Evolutionary conservation across 23 tunicate species (phyloP), one percentile per base, ranked within the genome.

Genomic region (Halocynthia roretzi): DNA sequence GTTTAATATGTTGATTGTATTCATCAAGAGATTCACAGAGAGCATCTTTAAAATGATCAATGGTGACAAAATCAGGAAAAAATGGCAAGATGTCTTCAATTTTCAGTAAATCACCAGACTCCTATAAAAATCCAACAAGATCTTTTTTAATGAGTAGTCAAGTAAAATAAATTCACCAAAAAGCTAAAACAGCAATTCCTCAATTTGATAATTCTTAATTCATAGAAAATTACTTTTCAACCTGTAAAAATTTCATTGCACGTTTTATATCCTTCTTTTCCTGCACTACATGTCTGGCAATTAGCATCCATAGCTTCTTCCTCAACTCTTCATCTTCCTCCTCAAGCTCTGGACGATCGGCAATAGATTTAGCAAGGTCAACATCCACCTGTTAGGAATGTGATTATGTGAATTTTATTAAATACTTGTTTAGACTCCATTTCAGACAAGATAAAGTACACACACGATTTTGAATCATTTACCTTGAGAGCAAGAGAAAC

Each of bases 31-130:
- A 88, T 72, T 91, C 97, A 68, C 97, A 93, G 67, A 93, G 64
- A 19, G 93, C 98, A 66, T 95, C 87, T 72, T 95, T 95, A 76
- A 94, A 94, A 64, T 95, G 99, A 68, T 95, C 96, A 50, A 88
- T 95, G 52, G 96, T 94, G 2, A 87, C 98, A 80, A 94, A 94
- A 49, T 94, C 98, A 40, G 98, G 98, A 71, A 94, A 94, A 70
- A 88, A 88, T 19, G 94, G 91, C 66, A 95, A 77, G 66, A 95
- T 82, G 67, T 88, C 99, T 72, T 84, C 96, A 51, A 88, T 84
- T 77, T 84, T 95, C 62, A 94, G 54, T 70, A 94, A 71, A 61
- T 87, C 98, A 6, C 88, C 85, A 8, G 98, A 94, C 54, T 87
- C 94, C 83, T 84, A 1, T 4, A 20, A 23, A 21, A 78, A 50